Conservation (phyloP, 2,113 vertebrate species). For the Porphyrio hochstetteri region DNA sequence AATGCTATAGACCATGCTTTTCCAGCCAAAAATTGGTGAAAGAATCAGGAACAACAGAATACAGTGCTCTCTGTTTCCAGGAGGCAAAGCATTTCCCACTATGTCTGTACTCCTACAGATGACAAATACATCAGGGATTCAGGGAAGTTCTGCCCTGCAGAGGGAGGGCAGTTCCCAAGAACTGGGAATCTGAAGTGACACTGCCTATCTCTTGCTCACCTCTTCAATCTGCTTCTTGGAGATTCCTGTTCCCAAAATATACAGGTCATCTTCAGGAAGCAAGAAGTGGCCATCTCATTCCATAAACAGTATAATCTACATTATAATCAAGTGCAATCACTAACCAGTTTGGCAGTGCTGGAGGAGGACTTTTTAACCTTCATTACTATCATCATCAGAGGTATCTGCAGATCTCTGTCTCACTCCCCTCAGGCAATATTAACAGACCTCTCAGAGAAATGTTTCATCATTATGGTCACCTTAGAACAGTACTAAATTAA, state of each 20-base stretch:
- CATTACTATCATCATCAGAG: not conserved
- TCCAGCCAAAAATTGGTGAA: not conserved
- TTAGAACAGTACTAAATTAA: not conserved
- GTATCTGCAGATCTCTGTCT: not conserved
- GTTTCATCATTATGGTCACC: not conserved
- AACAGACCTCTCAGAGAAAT: not conserved
- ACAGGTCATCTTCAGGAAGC: not conserved
- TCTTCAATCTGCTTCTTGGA: not conserved
- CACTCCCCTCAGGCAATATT: not conserved
- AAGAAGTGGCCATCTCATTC: not conserved
- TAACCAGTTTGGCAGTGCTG: not conserved
- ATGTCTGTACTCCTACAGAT: not conserved
- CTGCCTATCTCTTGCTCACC: not conserved
- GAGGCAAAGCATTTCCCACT: not conserved
- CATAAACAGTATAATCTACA: not conserved
- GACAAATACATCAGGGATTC: not conserved
- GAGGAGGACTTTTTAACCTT: not conserved
- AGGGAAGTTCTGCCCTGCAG: not conserved
- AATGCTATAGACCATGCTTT: not conserved
- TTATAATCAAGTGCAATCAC: not conserved
- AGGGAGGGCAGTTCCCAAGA: not conserved
- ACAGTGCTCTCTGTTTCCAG: not conserved
- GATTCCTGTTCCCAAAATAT: not conserved
- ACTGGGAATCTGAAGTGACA: not conserved
- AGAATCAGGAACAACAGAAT: not conserved